phyloP scores from a whole-genome alignment of 2,113 vertebrate species.

The Callorhinus ursinus region DNA sequence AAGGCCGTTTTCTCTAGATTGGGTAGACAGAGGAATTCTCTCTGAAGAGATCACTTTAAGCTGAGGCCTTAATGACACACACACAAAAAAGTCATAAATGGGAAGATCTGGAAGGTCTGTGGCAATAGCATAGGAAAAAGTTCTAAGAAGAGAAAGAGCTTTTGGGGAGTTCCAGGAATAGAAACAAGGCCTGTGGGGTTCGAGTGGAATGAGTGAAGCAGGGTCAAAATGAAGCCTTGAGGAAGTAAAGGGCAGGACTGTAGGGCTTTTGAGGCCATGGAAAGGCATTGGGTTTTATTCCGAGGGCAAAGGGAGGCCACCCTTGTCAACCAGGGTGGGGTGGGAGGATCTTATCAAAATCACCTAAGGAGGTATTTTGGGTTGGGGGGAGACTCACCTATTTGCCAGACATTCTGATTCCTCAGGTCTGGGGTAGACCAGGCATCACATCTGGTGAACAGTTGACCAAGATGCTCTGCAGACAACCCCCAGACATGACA shows the following conservation, averaged over 20 bases:
- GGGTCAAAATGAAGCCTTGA: neutral
- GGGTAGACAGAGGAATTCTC: neutral
- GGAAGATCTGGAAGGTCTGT: neutral
- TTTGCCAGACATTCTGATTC: neutral
- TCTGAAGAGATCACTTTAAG: neutral
- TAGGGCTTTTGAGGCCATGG: fast-evolving
- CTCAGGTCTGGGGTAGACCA: neutral
- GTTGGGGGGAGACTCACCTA: neutral
- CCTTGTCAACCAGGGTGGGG: neutral
- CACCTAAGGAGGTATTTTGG: neutral
- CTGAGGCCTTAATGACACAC: neutral
- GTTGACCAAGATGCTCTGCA: neutral
- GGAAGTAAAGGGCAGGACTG: neutral
- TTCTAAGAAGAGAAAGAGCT: neutral
- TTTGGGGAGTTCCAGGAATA: neutral
- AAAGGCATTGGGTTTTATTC: neutral
- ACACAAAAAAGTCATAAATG: neutral
- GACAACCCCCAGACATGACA: neutral
- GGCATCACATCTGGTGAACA: neutral
- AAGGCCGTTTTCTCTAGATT: neutral
- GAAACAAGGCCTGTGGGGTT: neutral
- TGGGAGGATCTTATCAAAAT: neutral
- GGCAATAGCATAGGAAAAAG: neutral
- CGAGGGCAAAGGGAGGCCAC: neutral
- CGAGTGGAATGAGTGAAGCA: neutral